Evolutionary conservation across 1,140 invertebrate genomes (phyloP), one percentile per base, ranked within the genome.

Genomic region (Listronotus oregonensis): DNA sequence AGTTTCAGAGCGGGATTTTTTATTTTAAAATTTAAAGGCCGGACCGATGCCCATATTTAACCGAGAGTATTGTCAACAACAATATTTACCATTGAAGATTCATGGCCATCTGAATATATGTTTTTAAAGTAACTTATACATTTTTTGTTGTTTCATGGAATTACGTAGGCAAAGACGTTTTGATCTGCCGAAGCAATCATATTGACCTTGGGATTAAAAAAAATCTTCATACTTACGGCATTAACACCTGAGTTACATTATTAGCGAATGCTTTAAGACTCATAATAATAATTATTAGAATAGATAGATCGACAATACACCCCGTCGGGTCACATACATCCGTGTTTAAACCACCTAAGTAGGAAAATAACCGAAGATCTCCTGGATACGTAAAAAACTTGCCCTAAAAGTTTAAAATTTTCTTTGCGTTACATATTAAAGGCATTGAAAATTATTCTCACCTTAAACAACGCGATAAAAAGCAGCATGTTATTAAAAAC

Each of bases 401-500:
- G 11, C 66, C 60, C 66, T 67, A 14, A 58, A 64, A 55, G 3
- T 47, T 27, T 27, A 27, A 27, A 5, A 5, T 27, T 27, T 27
- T 27, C 21, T 27, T 27, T 27, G 5, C 2, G 21, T 27, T 27
- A 27, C 1, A 27, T 27, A 5, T 3, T 27, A 27, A 27, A 27
- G 5, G 21, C 9, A 47, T 3, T 47, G 9, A 47, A n/a, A 15
- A 7, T 7, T 18, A 44, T 21, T 7, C 21, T 21, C 59, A 76
- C 96, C 78, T 98, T 98, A 67, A 98, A 89, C 80, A 99, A 98
- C 0, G 95, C 96, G 71, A 99, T 95, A 77, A 99, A 99, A 82
- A 99, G 95, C 95, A 12, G 95, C 91, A 80, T 98, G 78, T 97
- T 98, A 80, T 99, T 99, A 32, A 98, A 99, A 81, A 97, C 94